A percentile compares a stretch with the other conserved stretches of the same genome.
These are phyloP conservation scores for Umimayanthus kanabou DNA, from an alignment of 92 coral and sea anemone genomes.

Conservation along the genomic window DNA sequence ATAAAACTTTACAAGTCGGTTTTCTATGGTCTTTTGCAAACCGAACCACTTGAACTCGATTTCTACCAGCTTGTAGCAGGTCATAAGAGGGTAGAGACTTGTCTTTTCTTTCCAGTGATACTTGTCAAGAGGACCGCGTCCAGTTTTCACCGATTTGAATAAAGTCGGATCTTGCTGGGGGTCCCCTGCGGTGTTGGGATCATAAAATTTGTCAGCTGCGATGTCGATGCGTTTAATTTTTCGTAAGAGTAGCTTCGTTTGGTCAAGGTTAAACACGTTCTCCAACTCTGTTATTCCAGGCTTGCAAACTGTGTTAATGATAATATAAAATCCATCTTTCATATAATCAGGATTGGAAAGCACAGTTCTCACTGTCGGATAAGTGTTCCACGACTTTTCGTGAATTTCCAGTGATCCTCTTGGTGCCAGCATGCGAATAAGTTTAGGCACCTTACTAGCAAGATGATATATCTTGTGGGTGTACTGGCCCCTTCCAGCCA, in stretches of 20 bases:
- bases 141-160: constrained; percentile 66
- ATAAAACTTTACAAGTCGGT: constrained; percentile 53
- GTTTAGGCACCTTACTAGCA: constrained; percentile 64
- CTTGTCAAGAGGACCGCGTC: constrained; percentile 76
- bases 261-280: constrained; percentile 68
- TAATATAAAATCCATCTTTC: constrained; percentile 64
- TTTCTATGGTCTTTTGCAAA: constrained; percentile 69
- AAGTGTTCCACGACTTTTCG: constrained; percentile 93
- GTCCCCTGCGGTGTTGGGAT: constrained; percentile 58
- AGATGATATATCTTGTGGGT: constrained; percentile 85
- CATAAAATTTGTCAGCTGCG: constrained; percentile 33
- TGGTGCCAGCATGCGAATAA: constrained; percentile 78
- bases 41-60: constrained; percentile 85
- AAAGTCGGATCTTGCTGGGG: constrained; percentile 72
- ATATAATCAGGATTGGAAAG: constrained; percentile 77
- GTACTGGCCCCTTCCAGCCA: constrained; percentile 60
- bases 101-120: constrained; percentile 63
- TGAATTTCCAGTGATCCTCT: constrained; percentile 83
- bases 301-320: constrained; percentile 79
- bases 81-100: constrained; percentile 72
- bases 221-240: constrained; percentile 66
- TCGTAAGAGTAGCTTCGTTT: constrained; percentile 50
- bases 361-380: constrained; percentile 81
- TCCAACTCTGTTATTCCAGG: constrained; percentile 47
- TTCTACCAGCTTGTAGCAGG: constrained; percentile 91